Base-by-base conservation (phyloP, 2,888 invertebrate genomes). In the Podabrus alpinus region DNA sequence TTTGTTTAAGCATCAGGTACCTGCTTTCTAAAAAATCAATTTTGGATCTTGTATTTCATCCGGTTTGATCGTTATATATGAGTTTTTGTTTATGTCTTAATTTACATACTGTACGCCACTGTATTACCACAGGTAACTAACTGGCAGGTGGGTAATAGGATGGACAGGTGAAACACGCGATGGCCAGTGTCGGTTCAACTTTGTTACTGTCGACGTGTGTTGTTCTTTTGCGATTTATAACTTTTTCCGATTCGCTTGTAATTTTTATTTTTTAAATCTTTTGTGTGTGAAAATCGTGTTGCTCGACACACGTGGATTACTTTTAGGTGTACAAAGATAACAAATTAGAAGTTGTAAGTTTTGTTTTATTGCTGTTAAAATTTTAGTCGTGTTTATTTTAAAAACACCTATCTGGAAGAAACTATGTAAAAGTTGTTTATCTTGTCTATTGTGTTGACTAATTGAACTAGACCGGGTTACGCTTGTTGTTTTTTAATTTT, bases 121-220 rank as follows among this genome's bases (percentile, higher is more conserved):
- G 76, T 21, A 17, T 17, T 21, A 64, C 62, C 17, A 15, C 16
- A 68, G 68, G 75, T 76, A 75, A 76, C 45, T 45, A 45, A 79
- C 79, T 80, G 83, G 83, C 84, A 84, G 84, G 83, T 84, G 84
- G 81, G 82, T 79, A 80, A 75, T 77, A 76, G 77, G 79, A 76
- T 80, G 81, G 79, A 77, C 82, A 82, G 83, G 82, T 82, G 82
- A 82, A 81, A 79, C 78, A 72, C 68, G 76, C 74, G 77, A 81
- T 80, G 77, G 81, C 80, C 79, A 81, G 81, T 81, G 71, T 79
- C 77, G 78, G 79, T 78, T 74, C 76, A 71, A 72, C 79, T 76
- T 67, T 70, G 71, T 69, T 76, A 59, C 68, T 74, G 71, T 74
- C 72, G 74, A 45, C 70, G 72, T 74, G 71, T 71, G 69, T 75